Evolutionary conservation across 2,888 invertebrate genomes (phyloP), one percentile per base, ranked within the genome.

Genomic region (Malthinus seriepunctatus): DNA sequence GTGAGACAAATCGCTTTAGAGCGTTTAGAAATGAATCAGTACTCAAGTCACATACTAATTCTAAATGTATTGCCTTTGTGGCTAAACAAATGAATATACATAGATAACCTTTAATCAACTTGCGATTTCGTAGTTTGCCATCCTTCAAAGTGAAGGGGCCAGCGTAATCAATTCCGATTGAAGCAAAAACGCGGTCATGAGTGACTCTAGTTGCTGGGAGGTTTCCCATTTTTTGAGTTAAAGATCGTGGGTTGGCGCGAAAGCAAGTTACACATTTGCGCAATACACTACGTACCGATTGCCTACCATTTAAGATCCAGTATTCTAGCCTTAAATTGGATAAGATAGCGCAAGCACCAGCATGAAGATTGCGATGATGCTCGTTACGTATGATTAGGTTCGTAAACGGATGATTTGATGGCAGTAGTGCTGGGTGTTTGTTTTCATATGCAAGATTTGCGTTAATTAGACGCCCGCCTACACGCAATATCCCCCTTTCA

Each of bases 81-180:
- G 11, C 8, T 9, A 53, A 38, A 34, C 51, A 54, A 23, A 63
- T 77, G 76, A 37, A 69, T 70, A 46, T 31, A 34, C 32, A 33
- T 8, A 50, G 9, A 32, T 39, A 51, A 5, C 39, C 51, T 12
- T 51, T 51, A 2, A 51, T 38, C 3, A 8, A 2, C 8, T 23
- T 51, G 3, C 51, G 23, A 12, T 51, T 51, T 8, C 46, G 33
- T 3, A 14, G n/a, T 45, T 46, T 52, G 9, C 52, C 52, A 11
- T 52, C 45, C 23, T 52, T 52, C 8, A 52, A 33, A 2, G 31
- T 8, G 9, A 53, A 48, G 6, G 50, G 56, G n/a, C 56, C n/a
- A n/a, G n/a, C n/a, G n/a, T n/a, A n/a, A n/a, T n/a, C n/a, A n/a
- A n/a, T n/a, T n/a, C n/a, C n/a, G 12, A 8, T 10, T 8, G 7